phyloP scores from a whole-genome alignment of 2,113 vertebrate species.

The Australoheros scitulus region DNA sequence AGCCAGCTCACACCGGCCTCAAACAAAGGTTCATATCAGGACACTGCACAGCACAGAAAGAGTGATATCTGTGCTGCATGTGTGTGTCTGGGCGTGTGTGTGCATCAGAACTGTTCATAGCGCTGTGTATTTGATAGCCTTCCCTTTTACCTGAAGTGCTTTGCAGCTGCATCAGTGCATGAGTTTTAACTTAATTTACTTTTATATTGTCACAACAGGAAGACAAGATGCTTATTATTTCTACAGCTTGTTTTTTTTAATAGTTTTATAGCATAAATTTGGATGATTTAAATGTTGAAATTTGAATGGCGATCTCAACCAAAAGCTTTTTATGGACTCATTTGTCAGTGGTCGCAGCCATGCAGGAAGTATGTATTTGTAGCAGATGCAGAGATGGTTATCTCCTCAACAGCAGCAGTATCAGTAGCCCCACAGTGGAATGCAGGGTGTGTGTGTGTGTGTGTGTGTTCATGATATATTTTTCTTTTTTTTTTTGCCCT shows the following conservation, averaged over 20 bases:
- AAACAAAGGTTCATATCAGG: slow-evolving; percentile 3
- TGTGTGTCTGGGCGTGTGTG: background rate
- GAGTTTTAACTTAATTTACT: background rate
- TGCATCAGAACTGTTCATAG: background rate
- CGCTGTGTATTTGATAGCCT: background rate
- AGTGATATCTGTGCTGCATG: background rate
- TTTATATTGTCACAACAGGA: background rate
- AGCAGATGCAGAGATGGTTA: slow-evolving; percentile 12
- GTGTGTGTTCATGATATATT: background rate
- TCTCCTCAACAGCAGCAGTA: background rate
- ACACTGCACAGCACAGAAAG: background rate
- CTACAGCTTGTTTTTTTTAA: background rate
- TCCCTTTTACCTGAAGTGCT: background rate
- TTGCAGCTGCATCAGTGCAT: background rate
- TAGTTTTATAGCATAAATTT: background rate
- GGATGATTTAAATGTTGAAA: background rate
- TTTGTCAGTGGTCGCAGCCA: background rate
- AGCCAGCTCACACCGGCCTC: background rate
- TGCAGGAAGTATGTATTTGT: slow-evolving; percentile 14
- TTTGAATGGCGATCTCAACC: background rate
- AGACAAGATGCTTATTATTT: background rate
- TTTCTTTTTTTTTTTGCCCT: background rate
- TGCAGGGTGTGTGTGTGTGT: background rate
- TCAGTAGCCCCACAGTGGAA: background rate
- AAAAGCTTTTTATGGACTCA: background rate